Base-by-base conservation (phyloP, 1,140 invertebrate species). In the Helicoverpa armigera region DNA sequence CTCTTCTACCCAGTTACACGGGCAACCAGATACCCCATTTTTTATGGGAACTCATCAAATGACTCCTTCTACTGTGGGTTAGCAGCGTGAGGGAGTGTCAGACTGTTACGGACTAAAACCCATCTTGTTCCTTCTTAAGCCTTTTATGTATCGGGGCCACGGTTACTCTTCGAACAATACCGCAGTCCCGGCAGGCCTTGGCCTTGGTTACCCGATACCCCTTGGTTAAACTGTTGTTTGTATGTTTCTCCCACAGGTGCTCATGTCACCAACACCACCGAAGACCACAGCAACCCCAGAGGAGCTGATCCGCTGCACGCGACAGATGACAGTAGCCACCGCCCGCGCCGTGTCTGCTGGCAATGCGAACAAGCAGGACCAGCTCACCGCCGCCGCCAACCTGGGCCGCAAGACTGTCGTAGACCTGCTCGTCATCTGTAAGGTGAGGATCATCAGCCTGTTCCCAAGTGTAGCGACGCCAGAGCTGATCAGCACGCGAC, bases 301-400 rank as follows among this genome's bases (percentile, higher is more conserved):
- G 93, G 99, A 99, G 89, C 95, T 99, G 13, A 97, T 99, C 69
- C 96, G 98, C 29, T 98, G 97, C 86, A 99, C 99, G 0, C 99
- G 99, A 89, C 98, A 98, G 60, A 98, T 99, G 88, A 99, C 99
- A 0, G 96, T 97, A n/a, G 98, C 99, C 1, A 99, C 99, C 0
- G 98, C 98, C 0, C 98, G 99, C 88, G 98, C 99, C 0, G 99
- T 99, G 0, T 97, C 98, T 2, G 99, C 99, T 67, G 99, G 98
- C 5, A 98, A 98, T 88, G 98, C 98, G 82, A 97, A 98, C 90
- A 97, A 98, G 86, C 99, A 99, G 94, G 98, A 99, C 86, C 99
- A 99, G 91, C 97, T 99, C 60, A 99, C 99, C 50, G 98, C 98
- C 4, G 98, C 99, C 4, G 98, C 99, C 16, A 99, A 99, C 94